phyloP scores from a whole-genome alignment of 1,140 invertebrate species.

The Myzus persicae region DNA sequence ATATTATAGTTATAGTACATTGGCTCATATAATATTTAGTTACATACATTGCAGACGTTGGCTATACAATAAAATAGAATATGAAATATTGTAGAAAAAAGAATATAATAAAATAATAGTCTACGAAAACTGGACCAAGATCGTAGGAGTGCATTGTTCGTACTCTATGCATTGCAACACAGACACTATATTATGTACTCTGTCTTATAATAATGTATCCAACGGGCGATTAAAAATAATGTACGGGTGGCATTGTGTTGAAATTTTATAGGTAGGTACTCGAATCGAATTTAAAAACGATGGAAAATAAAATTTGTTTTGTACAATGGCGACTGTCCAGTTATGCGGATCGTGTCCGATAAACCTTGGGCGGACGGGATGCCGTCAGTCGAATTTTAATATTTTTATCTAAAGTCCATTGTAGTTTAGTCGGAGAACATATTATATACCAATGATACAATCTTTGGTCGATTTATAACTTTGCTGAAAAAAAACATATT shows the following conservation, averaged over 20 bases:
- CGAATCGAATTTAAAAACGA: slow-evolving; percentile 50
- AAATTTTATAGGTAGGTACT: slow-evolving; percentile 25
- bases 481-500: not conserved
- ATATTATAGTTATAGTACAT: not conserved
- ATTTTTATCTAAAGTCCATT: not conserved
- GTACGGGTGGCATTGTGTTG: slow-evolving; percentile 37
- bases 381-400: slow-evolving; percentile 3
- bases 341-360: slow-evolving; percentile 10
- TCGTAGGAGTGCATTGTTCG: slow-evolving; percentile 9
- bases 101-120: slow-evolving; percentile 11
- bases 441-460: not conserved
- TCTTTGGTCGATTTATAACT: not conserved
- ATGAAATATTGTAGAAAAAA: not conserved
- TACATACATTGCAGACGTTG: not conserved
- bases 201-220: not conserved
- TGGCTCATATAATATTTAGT: not conserved
- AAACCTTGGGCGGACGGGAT: not conserved
- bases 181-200: not conserved
- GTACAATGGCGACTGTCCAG: slow-evolving; percentile 19
- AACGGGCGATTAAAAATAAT: slow-evolving; percentile 12
- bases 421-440: not conserved
- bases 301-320: slow-evolving; percentile 27
- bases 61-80: not conserved
- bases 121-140: slow-evolving; percentile 31
- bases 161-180: slow-evolving; percentile 2